Evolutionary conservation across 1,140 invertebrate genomes (phyloP), one percentile per base, ranked within the genome.

Genomic region (Drosophila chauvacae): DNA sequence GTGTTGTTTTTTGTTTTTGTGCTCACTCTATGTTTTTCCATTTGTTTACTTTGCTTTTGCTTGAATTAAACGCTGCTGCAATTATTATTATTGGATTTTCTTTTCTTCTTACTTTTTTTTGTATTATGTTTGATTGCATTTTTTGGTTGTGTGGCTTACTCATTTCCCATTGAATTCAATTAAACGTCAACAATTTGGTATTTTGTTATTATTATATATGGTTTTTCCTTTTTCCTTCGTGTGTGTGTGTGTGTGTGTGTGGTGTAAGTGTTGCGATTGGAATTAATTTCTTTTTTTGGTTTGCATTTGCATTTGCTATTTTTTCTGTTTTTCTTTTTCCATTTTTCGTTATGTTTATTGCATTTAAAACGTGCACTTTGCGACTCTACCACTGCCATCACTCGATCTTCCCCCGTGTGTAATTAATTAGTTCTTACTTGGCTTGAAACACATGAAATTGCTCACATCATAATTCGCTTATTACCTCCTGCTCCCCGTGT

Each of bases 391-490:
- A 58, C 70, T 60, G 63, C 64, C 45, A 7, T 75, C 64, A 81
- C 50, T 74, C 60, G 45, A 61, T 76, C 41, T 51, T 63, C 64
- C 37, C 30, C 5, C 60, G 16, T 50, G 44, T 63, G 70, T 72
- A 72, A 72, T 71, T 72, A 72, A 71, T 72, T 71, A 72, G 53
- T 51, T 50, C 62, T 74, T 77, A 70, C 71, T 69, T 81, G 80
- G 69, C 69, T 85, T 90, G 85, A 90, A 90, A 90, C 85, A 85
- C 85, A 85, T 90, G 81, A 90, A 90, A 85, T 90, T 90, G 85
- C 85, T 90, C 85, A 77, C 85, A 79, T 85, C 75, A 74, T 90
- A 90, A 58, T 68, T 68, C 69, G 69, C 45, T 69, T 70, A 58
- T 77, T 81, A 56, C 26, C 48, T 44, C 56, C 39, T 55, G 33